phyloP scores from a whole-genome alignment of 2,113 vertebrate species.

The Arvicanthis niloticus region DNA sequence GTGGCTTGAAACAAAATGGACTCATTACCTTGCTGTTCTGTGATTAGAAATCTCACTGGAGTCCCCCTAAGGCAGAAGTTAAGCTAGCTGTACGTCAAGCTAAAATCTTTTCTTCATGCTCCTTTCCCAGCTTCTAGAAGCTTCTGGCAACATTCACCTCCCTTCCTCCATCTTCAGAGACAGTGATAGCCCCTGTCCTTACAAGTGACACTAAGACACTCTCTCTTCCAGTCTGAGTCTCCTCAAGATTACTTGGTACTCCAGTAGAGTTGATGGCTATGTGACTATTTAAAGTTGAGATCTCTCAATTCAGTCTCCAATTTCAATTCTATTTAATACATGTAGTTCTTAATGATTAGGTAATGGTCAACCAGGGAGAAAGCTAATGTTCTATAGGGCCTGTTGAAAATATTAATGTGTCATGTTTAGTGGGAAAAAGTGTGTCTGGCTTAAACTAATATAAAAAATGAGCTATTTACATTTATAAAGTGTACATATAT shows the following conservation, averaged over 20 bases:
- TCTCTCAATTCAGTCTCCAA: not conserved
- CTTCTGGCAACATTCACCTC: not conserved
- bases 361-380: not conserved
- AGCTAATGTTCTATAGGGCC: not conserved
- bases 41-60: not conserved
- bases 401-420: not conserved
- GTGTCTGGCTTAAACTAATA: not conserved
- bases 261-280: not conserved
- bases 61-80: not conserved
- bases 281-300: not conserved
- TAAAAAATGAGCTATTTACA: not conserved
- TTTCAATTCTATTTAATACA: no score
- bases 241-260: not conserved
- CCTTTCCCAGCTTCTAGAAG: not conserved
- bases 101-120: not conserved
- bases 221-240: not conserved
- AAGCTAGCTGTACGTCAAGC: not conserved
- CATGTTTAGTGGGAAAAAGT: not conserved
- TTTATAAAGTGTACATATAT: not conserved
- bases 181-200: not conserved
- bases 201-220: not conserved
- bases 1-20: not conserved
- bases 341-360: not conserved
- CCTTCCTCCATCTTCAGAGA: not conserved
- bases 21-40: not conserved